Evolutionary conservation across 1,140 invertebrate genomes (phyloP).

Genomic region (Helicoverpa zea): DNA sequence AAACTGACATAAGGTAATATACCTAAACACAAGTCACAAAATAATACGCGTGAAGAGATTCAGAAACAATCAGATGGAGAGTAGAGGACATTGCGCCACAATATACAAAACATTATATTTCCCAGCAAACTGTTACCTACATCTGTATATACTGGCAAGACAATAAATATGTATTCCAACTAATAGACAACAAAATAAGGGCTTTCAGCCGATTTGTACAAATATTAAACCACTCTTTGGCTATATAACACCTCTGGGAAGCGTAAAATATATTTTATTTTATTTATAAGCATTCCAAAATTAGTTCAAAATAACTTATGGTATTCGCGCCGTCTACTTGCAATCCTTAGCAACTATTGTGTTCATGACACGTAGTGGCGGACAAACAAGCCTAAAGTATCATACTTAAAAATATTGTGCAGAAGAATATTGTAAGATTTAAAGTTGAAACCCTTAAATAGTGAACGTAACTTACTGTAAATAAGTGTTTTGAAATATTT

Average conservation of each 20-base stretch:
- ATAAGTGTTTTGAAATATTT: slow-evolving; percentile 30
- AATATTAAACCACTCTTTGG: slow-evolving; percentile 69
- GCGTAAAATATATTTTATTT: slow-evolving; percentile 64
- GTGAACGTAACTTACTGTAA: slow-evolving; percentile 31
- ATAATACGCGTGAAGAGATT: slow-evolving; percentile 10
- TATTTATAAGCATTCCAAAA: slow-evolving; percentile 56
- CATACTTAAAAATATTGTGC: slow-evolving; percentile 33
- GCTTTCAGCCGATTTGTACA: slow-evolving; percentile 75
- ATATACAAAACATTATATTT: slow-evolving; percentile 41
- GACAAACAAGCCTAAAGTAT: slow-evolving; percentile 1
- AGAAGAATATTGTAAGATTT: slow-evolving; percentile 22
- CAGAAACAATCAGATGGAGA: background rate
- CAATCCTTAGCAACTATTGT: background rate
- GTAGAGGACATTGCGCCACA: slow-evolving; percentile 35
- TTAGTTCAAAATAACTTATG: slow-evolving; percentile 48
- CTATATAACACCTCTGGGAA: slow-evolving; percentile 75
- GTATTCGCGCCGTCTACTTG: slow-evolving; percentile 2
- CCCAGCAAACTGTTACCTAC: slow-evolving; percentile 46
- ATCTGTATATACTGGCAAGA: slow-evolving; percentile 67
- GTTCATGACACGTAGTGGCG: background rate
- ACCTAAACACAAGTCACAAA: background rate
- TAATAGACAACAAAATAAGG: slow-evolving; percentile 68
- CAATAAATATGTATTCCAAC: slow-evolving; percentile 59
- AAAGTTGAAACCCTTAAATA: slow-evolving; percentile 27
- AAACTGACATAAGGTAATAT: background rate